Percentiles rank a stretch among this genome's conserved stretches.
Conservation (phyloP, 2,113 vertebrate species). For the Oriolus oriolus region DNA sequence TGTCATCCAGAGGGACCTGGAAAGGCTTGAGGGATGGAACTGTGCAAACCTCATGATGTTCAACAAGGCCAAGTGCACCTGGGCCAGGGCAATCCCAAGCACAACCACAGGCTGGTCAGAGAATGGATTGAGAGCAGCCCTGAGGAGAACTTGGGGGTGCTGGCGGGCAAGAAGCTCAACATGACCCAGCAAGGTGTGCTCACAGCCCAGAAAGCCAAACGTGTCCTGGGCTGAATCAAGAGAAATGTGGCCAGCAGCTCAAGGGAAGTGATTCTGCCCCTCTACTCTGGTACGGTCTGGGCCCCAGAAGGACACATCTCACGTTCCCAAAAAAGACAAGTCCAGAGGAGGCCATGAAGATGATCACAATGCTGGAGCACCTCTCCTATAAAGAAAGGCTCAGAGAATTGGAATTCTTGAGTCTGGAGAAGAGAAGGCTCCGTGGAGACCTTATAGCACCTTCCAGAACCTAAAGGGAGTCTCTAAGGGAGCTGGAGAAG, state of each 20-base stretch:
- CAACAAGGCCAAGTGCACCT: not conserved
- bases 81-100: fast-evolving
- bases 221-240: not conserved
- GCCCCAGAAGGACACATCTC: not conserved
- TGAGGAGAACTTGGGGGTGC: not conserved
- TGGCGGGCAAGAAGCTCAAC: not conserved
- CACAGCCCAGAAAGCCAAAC: not conserved
- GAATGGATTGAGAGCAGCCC: not conserved
- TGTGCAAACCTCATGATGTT: not conserved
- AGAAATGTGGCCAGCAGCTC: fast-evolving
- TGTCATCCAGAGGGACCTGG: not conserved
- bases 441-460: not conserved
- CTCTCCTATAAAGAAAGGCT: not conserved
- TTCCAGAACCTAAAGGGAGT: not conserved
- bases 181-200: not conserved
- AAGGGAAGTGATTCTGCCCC: not conserved
- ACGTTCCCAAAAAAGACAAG: not conserved
- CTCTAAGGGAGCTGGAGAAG: not conserved
- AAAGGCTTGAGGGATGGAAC: not conserved
- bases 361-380: not conserved
- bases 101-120: not conserved
- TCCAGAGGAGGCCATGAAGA: not conserved
- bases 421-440: not conserved
- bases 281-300: not conserved
- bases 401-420: not conserved